Base-by-base conservation (phyloP, 2,113 vertebrate species). In the Amphiprion percula region DNA sequence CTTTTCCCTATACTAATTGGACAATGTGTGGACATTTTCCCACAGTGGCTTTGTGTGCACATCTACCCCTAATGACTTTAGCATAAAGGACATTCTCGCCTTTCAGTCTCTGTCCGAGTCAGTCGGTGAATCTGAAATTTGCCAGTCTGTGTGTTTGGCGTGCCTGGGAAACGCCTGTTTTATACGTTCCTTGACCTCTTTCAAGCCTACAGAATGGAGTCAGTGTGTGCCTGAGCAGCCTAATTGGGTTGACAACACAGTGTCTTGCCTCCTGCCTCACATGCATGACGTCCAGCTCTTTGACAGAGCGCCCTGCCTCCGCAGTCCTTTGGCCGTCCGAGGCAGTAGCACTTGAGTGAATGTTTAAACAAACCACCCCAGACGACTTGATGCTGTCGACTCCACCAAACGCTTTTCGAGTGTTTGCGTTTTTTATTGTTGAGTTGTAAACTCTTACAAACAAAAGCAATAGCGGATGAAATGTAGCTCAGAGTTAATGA, bases 181-280 rank as follows among this genome's bases (percentile, higher is more conserved):
- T 88, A 70, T 74, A 63, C 66, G 71, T 88, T 78, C 72, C 54
- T 76, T 86, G 88, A 91, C 92, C 89, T 90, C 81, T 78, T 93
- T 90, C 78, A 52, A 77, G 77, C 83, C 82, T 39, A 3, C 85
- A 88, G 85, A 91, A 91, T 90, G 84, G 79, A 92, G 86, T 88
- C 85, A 46, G 83, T 76, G 77, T 88, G 85, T 77, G 80, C 46
- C 70, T 5, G 54, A n/a, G 81, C 55, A 54, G 23, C 68, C 59
- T 91, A 90, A 92, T 92, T 90, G 83, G 76, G 86, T 88, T 84
- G 91, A 92, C 87, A 89, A 83, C 23, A 10, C 71, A 26, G 68
- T 65, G 85, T 79, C 89, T 46, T 83, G 84, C 65, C 77, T 84
- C 79, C 82, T 74, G 74, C 66, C 33, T 74, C 74, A 70, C 73